A percentile compares a stretch with the other conserved stretches of the same genome.
Evolutionary conservation across 1,140 invertebrate genomes (phyloP).

Genomic region (Piezodorus guildinii): DNA sequence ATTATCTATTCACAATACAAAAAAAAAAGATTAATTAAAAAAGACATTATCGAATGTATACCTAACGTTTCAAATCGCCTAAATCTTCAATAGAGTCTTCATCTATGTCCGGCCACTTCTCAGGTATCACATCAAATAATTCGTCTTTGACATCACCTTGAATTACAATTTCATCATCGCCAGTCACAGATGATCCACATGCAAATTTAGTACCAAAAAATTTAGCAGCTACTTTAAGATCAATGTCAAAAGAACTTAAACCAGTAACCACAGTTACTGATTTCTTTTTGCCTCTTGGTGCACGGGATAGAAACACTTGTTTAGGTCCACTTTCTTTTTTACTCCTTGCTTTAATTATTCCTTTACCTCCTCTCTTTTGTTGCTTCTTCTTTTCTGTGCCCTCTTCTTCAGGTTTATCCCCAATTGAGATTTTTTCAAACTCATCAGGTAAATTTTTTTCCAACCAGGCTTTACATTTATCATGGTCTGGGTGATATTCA

Average conservation of each 20-base stretch:
- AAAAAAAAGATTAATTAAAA: too few relatives aligned
- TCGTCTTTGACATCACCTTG: slow-evolving; percentile 98
- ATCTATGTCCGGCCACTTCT: slow-evolving; percentile 80
- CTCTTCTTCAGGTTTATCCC: slow-evolving; percentile 31
- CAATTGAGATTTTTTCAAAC: slow-evolving; percentile 68
- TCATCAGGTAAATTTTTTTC: slow-evolving; percentile 86
- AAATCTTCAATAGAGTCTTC: slow-evolving; percentile 35
- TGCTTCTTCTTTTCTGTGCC: slow-evolving; percentile 79
- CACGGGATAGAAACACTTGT: slow-evolving; percentile 68
- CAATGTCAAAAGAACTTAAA: slow-evolving; percentile 86
- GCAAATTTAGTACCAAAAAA: slow-evolving; percentile 97
- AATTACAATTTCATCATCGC: slow-evolving; percentile 98
- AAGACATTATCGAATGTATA: too few relatives aligned
- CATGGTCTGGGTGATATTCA: slow-evolving; percentile 94
- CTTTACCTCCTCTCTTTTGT: slow-evolving; percentile 69
- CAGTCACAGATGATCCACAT: slow-evolving; percentile 95
- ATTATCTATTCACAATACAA: too few relatives aligned
- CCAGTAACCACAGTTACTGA: slow-evolving; percentile 86
- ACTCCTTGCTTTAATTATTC: slow-evolving; percentile 55
- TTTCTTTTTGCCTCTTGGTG: slow-evolving; percentile 96
- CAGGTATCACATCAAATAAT: slow-evolving; percentile 90
- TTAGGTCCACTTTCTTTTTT: slow-evolving; percentile 51
- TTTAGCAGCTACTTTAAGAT: slow-evolving; percentile 95
- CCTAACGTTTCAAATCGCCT: slow-evolving; percentile 38
- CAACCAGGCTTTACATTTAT: slow-evolving; percentile 94